phyloP scores from a whole-genome alignment of 2,113 vertebrate genomes.

The Melanerpes aurifrons region DNA sequence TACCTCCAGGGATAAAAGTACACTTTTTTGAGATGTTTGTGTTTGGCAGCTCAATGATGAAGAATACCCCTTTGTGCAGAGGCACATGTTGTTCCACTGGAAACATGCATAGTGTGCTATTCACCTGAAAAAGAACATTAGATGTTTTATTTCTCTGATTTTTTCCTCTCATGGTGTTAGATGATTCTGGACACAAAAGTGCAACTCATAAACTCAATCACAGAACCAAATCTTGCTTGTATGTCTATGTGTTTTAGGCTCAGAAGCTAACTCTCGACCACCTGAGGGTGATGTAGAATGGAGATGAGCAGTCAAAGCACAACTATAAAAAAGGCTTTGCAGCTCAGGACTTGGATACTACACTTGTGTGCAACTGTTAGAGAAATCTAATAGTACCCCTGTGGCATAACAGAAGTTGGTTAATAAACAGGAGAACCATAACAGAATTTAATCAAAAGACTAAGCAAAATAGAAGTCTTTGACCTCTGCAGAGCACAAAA shows the following conservation, averaged over 20 bases:
- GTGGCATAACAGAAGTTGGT: background rate
- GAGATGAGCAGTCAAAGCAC: background rate
- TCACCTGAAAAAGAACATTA: background rate
- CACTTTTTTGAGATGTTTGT: conserved; percentile 19
- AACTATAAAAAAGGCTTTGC: background rate
- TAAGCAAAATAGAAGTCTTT: background rate
- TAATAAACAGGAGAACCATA: background rate
- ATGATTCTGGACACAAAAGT: background rate
- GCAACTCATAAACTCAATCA: background rate
- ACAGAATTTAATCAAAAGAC: background rate
- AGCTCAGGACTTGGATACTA: background rate
- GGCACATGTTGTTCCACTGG: accelerated
- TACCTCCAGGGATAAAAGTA: conserved; percentile 38
- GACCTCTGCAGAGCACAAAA: background rate
- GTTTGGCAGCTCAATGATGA: background rate
- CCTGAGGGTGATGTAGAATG: background rate
- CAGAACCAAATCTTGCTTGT: background rate
- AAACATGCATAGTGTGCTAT: background rate
- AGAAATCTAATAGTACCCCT: background rate
- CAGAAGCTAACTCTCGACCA: background rate
- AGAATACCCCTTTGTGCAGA: background rate
- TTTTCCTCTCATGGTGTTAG: background rate
- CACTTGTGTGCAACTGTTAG: background rate
- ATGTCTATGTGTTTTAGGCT: background rate
- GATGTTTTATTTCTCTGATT: background rate